Evolutionary conservation across 2,797 vertebrate genomes (phyloP).

Genomic region (Platyrinchus mystaceus): DNA sequence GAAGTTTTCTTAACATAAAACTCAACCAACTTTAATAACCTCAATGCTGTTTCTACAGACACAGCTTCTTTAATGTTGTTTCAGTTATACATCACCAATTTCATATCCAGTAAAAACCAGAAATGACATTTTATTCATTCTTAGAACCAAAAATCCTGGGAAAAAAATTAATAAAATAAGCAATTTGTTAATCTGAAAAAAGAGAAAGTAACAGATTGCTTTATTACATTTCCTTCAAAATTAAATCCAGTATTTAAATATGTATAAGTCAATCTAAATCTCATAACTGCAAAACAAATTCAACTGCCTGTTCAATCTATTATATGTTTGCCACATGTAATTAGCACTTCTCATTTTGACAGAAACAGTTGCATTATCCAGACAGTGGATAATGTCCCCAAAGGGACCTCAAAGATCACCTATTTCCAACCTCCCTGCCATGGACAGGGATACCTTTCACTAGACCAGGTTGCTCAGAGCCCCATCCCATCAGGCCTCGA

Average conservation of each 20-base stretch:
- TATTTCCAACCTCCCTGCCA: neutral
- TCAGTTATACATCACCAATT: neutral
- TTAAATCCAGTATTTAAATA: neutral
- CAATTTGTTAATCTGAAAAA: neutral
- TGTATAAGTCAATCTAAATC: neutral
- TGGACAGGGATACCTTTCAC: neutral
- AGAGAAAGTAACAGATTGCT: neutral
- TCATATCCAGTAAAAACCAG: neutral
- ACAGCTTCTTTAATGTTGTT: neutral
- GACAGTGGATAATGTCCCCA: too few relatives aligned
- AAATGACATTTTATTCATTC: neutral
- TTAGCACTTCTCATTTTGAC: neutral
- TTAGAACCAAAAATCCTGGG: neutral
- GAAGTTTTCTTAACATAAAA: neutral
- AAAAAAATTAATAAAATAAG: neutral
- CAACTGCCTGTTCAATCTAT: neutral
- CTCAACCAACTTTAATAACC: neutral
- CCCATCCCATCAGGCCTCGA: too few relatives aligned
- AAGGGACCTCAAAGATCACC: neutral
- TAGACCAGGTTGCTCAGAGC: neutral
- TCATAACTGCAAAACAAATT: neutral
- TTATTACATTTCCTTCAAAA: neutral
- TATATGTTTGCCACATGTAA: neutral
- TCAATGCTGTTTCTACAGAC: neutral
- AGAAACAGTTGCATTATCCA: neutral